These are phyloP conservation scores for Druon quercuslanigerum DNA, from an alignment of 1,140 invertebrate species.

Conservation along the genomic window DNA sequence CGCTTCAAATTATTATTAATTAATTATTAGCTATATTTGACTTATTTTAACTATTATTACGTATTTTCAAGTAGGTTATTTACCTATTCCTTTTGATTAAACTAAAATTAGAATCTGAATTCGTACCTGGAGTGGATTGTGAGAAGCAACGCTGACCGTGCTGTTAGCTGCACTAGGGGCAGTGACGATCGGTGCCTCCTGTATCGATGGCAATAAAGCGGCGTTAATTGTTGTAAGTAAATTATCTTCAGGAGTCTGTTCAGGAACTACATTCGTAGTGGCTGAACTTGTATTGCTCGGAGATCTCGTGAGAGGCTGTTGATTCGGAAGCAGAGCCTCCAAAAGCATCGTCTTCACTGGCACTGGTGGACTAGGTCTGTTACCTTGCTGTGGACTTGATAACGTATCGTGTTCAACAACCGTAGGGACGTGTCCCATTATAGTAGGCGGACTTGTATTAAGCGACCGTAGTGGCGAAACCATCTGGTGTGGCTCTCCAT, in stretches of 20 bases:
- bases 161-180: constrained; percentile 15
- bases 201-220: constrained; percentile 72
- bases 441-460: constrained; percentile 63
- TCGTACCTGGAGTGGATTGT: constrained; percentile 57
- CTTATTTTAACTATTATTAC: no score
- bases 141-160: constrained; percentile 55
- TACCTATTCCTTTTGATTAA: neutral
- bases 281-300: constrained; percentile 47
- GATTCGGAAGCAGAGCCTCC: constrained; percentile 73
- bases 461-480: constrained; percentile 60
- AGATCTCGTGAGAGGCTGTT: constrained; percentile 52
- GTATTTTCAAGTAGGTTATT: no score
- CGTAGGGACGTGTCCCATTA: constrained; percentile 62
- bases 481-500: constrained; percentile 74
- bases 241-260: constrained; percentile 73
- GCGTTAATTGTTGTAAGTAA: constrained; percentile 73
- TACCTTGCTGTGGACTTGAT: constrained; percentile 60
- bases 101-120: constrained; percentile 18
- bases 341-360: constrained; percentile 74
- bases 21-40: no score
- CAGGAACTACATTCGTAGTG: constrained; percentile 58
- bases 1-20: no score
- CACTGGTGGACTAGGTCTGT: constrained; percentile 68
- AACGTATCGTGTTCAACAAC: constrained; percentile 61
- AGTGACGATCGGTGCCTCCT: constrained; percentile 77